Base-by-base conservation (phyloP, 2,888 invertebrate genomes). In the Alviniconcha strummeri region DNA sequence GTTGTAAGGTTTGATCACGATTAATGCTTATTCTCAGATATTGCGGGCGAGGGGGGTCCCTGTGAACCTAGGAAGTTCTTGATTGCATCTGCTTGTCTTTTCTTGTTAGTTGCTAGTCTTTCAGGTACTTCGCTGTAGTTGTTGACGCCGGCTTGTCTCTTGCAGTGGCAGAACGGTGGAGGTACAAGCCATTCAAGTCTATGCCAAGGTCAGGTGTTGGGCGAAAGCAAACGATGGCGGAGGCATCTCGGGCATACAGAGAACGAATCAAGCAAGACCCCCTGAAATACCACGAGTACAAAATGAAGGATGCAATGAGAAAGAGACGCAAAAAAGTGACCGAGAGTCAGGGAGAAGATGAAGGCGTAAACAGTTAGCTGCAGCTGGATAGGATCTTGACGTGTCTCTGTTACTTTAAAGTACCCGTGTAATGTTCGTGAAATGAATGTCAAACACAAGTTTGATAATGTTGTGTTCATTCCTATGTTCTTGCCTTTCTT, bases 251-350 rank as follows among this genome's bases (percentile, higher is more conserved):
- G 17, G 52, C 76, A 13, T 82, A 77, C 69, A 60, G 82, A 69
- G 76, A 82, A 13, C 82, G 82, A 54, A 54, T 82, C 19, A 76
- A 71, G 67, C 77, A 77, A 17, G 69, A 82, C 69, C 82, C 82
- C 8, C n/a, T 52, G 52, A 75, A 71, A 55, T 71, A 77, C 56
- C 64, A 76, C 36, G 56, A 54, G 57, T 77, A 76, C 71, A 69
- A 76, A 57, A 55, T 76, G 69, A 82, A 69, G 69, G 82, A 82
- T 77, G 60, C 19, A 19, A 67, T 82, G 82, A 64, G 82, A 82
- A 82, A 82, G 56, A 76, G 82, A 52, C 67, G 67, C 67, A 80
- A 80, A 69, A 80, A 52, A 71, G 60, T 78, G 36, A 60, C 11
- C 8, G 78, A 78, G 64, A 56, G 52, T 57, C 78, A 52, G 78